Evolutionary conservation across 1,140 invertebrate genomes (phyloP), one percentile per base, ranked within the genome.

Genomic region (Dendrolimus kikuchii): DNA sequence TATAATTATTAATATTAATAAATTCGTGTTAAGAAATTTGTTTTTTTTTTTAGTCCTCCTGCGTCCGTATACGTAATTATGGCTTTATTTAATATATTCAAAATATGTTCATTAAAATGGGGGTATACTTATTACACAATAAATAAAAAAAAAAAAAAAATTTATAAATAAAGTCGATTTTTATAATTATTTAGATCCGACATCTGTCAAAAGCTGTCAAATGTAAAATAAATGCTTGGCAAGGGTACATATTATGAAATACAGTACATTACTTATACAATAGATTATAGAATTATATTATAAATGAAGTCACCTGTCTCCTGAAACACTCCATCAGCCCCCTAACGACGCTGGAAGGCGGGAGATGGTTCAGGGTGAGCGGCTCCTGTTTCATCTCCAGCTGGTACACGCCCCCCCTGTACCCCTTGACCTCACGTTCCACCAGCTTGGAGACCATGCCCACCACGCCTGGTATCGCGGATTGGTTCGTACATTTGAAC

Each of bases 401-500:
- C 49, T 66, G 64, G 65, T 82, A 85, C 6, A 75, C 70, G 0
- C 81, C 81, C 37, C 68, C 72, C 8, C 81, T 60, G 54, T 70
- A 76, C 0, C 44, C 62, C 5, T 58, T 54, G 38, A 83, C 43
- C 60, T 85, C 81, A 0, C 70, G 57, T 4, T 83, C 83, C 36
- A 83, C 79, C 7, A 88, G 54, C 45, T 60, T 64, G 8, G 52
- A 36, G 0, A 67, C 69, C 5, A 87, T 51, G 0, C 60, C 48
- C 9, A 67, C 51, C 0, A 83, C 73, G 0, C 77, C 76, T 0
- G 9, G 5, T 2, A 86, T 46, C 0, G 75, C 73, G 0, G 52
- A 56, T 37, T 75, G 74, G 52, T 78, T 80, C 3, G 74, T 79
- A 45, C 73, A 79, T 8, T 69, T 82, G 61, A 74, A 86, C 40